Evolutionary conservation across 1,140 invertebrate species (phyloP).

Genomic region (Aphidius ervi): DNA sequence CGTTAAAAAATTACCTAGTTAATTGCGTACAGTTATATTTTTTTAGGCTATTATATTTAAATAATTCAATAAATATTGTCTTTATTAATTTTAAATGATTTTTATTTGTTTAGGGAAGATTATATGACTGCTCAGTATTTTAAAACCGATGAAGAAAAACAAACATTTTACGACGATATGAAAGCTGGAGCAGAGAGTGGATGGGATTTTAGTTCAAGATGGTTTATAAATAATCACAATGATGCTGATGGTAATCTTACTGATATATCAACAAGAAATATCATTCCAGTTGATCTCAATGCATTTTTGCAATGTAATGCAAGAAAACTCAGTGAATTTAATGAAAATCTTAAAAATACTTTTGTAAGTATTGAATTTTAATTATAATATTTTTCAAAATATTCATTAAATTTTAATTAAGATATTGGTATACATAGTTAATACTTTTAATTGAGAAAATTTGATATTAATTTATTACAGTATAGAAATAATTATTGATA

Average conservation of each 20-base stretch:
- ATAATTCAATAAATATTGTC: constrained; percentile 28
- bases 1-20: no score
- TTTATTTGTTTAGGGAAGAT: constrained; percentile 51
- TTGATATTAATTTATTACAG: no score
- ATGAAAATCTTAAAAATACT: constrained; percentile 46
- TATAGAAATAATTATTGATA: background rate
- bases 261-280: constrained; percentile 60
- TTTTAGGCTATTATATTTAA: background rate
- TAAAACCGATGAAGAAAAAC: constrained; percentile 46
- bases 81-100: no score
- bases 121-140: constrained; percentile 43
- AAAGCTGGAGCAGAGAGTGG: constrained; percentile 81
- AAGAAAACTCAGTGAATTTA: constrained; percentile 55
- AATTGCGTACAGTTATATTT: background rate
- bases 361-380: constrained; percentile 23
- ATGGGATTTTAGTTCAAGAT: constrained; percentile 82
- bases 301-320: constrained; percentile 69
- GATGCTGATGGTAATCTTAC: constrained; percentile 49
- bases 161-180: constrained; percentile 63
- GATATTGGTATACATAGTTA: no score
- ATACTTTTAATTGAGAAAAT: no score
- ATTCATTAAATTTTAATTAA: no score
- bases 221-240: constrained; percentile 61
- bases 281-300: constrained; percentile 84
- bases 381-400: no score